phyloP scores from a whole-genome alignment of 2,888 invertebrate genomes.

The Metallyticus violacea region DNA sequence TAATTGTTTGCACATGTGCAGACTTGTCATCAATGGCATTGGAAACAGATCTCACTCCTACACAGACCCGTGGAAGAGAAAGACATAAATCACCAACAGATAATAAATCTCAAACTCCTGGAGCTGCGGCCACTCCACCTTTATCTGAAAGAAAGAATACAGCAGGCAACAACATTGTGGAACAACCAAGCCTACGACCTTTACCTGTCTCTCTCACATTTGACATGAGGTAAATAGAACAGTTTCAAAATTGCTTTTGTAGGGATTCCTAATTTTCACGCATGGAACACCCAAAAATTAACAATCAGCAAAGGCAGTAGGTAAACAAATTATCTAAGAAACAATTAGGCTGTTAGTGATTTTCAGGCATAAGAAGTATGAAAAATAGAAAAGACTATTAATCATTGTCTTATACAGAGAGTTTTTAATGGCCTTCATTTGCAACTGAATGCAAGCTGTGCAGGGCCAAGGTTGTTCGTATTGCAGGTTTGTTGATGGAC shows the following conservation, averaged over 20 bases:
- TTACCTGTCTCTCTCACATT: conserved; percentile 82
- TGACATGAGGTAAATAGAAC: conserved; percentile 74
- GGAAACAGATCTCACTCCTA: conserved; percentile 57
- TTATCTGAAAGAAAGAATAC: conserved; percentile 41
- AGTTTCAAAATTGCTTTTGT: background rate
- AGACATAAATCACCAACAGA: conserved; percentile 40
- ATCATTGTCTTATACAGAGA: too few relatives aligned
- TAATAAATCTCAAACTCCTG: conserved; percentile 31
- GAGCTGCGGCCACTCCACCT: background rate
- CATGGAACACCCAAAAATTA: too few relatives aligned
- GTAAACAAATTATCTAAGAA: too few relatives aligned
- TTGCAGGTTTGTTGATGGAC: too few relatives aligned
- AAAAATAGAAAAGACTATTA: too few relatives aligned
- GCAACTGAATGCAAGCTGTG: too few relatives aligned
- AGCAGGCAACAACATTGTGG: conserved; percentile 39
- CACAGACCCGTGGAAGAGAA: conserved; percentile 48
- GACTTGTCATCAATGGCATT: conserved; percentile 77
- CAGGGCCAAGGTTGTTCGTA: too few relatives aligned
- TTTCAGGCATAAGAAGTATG: too few relatives aligned
- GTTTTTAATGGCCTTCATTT: too few relatives aligned
- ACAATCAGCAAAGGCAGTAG: too few relatives aligned
- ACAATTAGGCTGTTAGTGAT: too few relatives aligned
- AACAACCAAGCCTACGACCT: conserved; percentile 58
- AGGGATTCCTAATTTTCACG: too few relatives aligned
- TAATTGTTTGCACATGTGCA: conserved; percentile 42